These are phyloP conservation scores for Scotopteryx bipunctaria DNA, from an alignment of 2,888 invertebrate species.

Conservation along the genomic window DNA sequence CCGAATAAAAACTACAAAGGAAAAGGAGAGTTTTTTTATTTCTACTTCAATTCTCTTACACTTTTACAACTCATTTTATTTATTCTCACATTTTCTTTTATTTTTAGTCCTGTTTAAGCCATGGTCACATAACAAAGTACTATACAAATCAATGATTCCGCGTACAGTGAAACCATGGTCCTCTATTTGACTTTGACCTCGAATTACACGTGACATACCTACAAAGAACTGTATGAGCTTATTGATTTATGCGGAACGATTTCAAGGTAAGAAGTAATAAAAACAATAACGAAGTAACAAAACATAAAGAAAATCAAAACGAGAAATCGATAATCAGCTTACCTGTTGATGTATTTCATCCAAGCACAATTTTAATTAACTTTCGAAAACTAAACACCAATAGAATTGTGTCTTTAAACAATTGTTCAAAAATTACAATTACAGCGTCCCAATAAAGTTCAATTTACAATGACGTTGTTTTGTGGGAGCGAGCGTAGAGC, in stretches of 20 bases:
- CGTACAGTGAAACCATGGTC: neutral
- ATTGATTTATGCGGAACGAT: neutral
- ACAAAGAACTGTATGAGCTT: neutral
- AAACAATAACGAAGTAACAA: neutral
- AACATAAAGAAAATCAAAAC: neutral
- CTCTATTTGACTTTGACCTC: neutral
- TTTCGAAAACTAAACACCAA: conserved; percentile 12
- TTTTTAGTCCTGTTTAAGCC: no score
- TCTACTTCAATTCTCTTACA: no score
- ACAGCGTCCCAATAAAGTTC: conserved; percentile 17
- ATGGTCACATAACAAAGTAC: no score
- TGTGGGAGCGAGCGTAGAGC: conserved; percentile 27
- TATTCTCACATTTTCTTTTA: no score
- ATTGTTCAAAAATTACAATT: conserved; percentile 15
- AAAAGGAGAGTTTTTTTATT: no score
- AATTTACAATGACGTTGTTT: conserved; percentile 29
- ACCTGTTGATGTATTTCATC: conserved; percentile 51
- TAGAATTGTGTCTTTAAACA: neutral
- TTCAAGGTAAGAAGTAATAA: neutral
- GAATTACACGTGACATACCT: neutral
- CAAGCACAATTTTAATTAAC: conserved; percentile 40
- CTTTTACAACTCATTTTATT: no score
- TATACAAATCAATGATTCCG: no score
- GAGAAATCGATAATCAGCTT: conserved; percentile 27
- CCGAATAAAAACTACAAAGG: no score